phyloP scores from a whole-genome alignment of 2,888 invertebrate species.

The Caenorhabditis sp. region DNA sequence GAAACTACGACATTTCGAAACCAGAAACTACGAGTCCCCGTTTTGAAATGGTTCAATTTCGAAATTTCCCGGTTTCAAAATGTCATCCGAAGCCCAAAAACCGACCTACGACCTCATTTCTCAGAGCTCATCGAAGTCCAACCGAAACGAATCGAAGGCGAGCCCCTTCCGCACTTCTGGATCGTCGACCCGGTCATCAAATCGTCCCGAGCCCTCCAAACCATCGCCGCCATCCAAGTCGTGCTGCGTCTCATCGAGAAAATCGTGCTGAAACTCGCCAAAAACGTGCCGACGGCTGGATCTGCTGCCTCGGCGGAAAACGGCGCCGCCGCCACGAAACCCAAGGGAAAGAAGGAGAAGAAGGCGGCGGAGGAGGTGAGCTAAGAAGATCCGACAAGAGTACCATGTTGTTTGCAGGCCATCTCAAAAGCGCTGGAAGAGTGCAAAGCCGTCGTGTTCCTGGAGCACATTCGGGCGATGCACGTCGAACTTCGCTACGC shows the following conservation, averaged over 20 bases:
- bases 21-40: no score
- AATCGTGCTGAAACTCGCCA: slow-evolving; percentile 35
- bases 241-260: slow-evolving; percentile 40
- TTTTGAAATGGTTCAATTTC: no score
- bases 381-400: no score
- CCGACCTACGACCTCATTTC: no score
- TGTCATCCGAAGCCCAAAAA: no score
- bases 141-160: slow-evolving; percentile 34
- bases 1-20: no score
- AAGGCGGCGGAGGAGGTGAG: slow-evolving; percentile 46
- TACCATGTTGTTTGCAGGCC: slow-evolving; percentile 16
- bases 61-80: no score
- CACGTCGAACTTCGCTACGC: slow-evolving; percentile 51
- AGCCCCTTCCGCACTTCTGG: slow-evolving; percentile 36
- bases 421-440: slow-evolving; percentile 27
- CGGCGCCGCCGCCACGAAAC: slow-evolving; percentile 1
- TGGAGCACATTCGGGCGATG: slow-evolving; percentile 46
- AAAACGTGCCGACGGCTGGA: slow-evolving; percentile 20
- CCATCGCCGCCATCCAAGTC: slow-evolving; percentile 49
- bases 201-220: slow-evolving; percentile 57
- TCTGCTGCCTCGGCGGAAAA: no score
- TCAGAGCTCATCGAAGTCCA: slow-evolving; percentile 45
- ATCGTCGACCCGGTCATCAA: slow-evolving; percentile 43
- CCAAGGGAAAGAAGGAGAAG: slow-evolving; percentile 52
- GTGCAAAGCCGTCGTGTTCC: slow-evolving; percentile 47